A percentile compares a stretch with the other conserved stretches of the same genome.
Evolutionary conservation across 2,888 invertebrate genomes (phyloP).

Genomic region (Drosophila recens): DNA sequence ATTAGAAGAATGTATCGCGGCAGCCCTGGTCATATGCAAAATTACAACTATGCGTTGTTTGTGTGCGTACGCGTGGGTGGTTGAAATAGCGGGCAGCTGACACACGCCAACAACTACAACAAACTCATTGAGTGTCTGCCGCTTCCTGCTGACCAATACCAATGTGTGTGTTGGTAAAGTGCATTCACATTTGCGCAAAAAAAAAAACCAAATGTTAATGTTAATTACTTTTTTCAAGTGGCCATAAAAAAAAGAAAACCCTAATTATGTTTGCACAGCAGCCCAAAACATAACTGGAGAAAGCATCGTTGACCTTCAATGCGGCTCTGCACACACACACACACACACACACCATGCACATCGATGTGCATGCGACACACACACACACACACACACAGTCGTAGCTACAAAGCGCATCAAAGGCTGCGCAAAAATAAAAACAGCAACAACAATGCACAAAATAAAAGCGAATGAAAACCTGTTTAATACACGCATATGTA

Average conservation of each 20-base stretch:
- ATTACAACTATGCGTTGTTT: conserved; percentile 1
- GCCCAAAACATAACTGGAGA: conserved; percentile 54
- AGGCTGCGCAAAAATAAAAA: conserved; percentile 56
- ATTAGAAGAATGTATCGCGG: neutral
- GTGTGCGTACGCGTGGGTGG: conserved; percentile 49
- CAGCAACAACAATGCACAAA: conserved; percentile 36
- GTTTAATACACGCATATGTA: conserved; percentile 40
- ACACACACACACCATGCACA: conserved; percentile 24
- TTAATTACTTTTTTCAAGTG: conserved; percentile 67
- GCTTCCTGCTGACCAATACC: conserved; percentile 22
- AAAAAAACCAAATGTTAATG: conserved; percentile 36
- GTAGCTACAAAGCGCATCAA: conserved; percentile 56
- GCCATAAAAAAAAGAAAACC: conserved; percentile 44
- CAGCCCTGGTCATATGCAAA: conserved; percentile 29
- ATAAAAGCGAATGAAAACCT: conserved; percentile 63
- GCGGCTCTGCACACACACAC: conserved; percentile 22
- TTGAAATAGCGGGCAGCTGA: conserved; percentile 46
- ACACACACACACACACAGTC: neutral
- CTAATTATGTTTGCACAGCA: conserved; percentile 63
- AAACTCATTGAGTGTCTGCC: conserved; percentile 15
- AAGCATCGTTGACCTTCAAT: conserved; percentile 67
- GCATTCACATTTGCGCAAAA: conserved; percentile 54
- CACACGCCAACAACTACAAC: conserved; percentile 53
- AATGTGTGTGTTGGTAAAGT: conserved; percentile 30
- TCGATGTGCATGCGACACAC: conserved; percentile 24